Evolutionary conservation across 2,888 invertebrate species (phyloP).

Genomic region (Erebia aethiops): DNA sequence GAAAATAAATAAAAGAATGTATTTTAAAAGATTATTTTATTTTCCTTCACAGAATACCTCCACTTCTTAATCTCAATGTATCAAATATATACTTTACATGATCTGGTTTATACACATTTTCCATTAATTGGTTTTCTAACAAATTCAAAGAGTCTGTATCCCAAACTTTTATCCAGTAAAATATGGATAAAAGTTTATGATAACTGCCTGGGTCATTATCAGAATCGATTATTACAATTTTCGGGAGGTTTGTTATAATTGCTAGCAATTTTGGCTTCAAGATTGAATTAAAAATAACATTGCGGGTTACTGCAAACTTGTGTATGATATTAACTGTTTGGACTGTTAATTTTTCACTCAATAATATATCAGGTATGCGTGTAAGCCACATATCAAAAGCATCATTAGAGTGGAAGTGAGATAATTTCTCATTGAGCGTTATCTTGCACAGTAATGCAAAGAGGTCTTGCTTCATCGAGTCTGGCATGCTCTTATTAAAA

Average conservation of each 20-base stretch:
- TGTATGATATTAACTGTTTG: constrained; percentile 82
- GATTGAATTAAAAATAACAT: constrained; percentile 73
- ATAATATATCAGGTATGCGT: constrained; percentile 82
- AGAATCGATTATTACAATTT: constrained; percentile 64
- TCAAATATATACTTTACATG: constrained; percentile 70
- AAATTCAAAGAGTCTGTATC: constrained; percentile 68
- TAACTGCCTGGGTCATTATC: constrained; percentile 66
- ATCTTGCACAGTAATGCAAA: constrained; percentile 74
- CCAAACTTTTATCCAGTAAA: constrained; percentile 79
- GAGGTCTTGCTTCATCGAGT: constrained; percentile 62
- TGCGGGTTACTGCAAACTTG: constrained; percentile 82
- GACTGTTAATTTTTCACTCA: constrained; percentile 72
- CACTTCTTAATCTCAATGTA: constrained; percentile 63
- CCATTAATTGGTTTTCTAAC: constrained; percentile 66
- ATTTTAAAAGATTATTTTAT: constrained; percentile 25
- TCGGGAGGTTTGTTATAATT: constrained; percentile 76
- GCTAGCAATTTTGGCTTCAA: constrained; percentile 66
- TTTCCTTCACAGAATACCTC: constrained; percentile 46
- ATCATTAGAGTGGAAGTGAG: constrained; percentile 63
- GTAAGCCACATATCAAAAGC: constrained; percentile 78
- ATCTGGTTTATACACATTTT: constrained; percentile 61
- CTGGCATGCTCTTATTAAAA: constrained; percentile 56
- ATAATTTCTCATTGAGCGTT: constrained; percentile 66
- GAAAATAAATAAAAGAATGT: constrained; percentile 39
- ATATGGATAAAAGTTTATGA: constrained; percentile 78